Evolutionary conservation across 2,888 invertebrate species (phyloP), one percentile per base, ranked within the genome.

Genomic region (Drosophila macrospina): DNA sequence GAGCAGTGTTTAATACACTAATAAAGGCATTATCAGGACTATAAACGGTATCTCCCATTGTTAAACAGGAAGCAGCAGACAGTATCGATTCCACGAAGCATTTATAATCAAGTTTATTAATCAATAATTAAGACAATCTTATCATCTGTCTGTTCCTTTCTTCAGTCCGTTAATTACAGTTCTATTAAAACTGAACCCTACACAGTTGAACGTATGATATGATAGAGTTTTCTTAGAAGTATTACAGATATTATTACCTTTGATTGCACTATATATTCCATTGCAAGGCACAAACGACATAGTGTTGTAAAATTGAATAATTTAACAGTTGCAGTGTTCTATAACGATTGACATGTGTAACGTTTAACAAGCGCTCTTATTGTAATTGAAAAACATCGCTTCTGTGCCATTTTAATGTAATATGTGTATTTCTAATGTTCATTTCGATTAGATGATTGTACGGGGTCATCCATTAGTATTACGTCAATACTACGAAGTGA

Each of bases 391-490:
- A 48, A 4, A 48, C 32, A 10, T n/a, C 3, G n/a, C 10, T 20
- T n/a, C 16, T 28, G 11, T 13, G 24, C 57, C 51, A 3, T 16
- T 41, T 69, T 34, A 10, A 41, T 55, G 10, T 34, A 52, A 36
- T 39, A 11, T 36, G 1, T 24, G 8, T 51, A 11, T 20, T 44
- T 45, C 7, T 34, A 10, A 15, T 51, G 41, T 42, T 13, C 50
- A 42, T 55, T 42, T 78, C 37, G 8, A 39, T 11, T 92, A 96
- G 95, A 94, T 96, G 92, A 95, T 95, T 80, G 94, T 96, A 51
- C 95, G 96, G 89, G 98, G 98, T 30, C 99, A 99, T 93, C 96
- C 97, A 92, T 95, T 98, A 90, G 95, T 95, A 87, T 95, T 96
- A 86, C 96, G 96, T 90, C 97, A 97, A 93, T 96, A 98, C 93